Evolutionary conservation across 30 jellyfish, hydroid and myxozoan genomes (phyloP).

Genomic region (Euphysa ruthae): DNA sequence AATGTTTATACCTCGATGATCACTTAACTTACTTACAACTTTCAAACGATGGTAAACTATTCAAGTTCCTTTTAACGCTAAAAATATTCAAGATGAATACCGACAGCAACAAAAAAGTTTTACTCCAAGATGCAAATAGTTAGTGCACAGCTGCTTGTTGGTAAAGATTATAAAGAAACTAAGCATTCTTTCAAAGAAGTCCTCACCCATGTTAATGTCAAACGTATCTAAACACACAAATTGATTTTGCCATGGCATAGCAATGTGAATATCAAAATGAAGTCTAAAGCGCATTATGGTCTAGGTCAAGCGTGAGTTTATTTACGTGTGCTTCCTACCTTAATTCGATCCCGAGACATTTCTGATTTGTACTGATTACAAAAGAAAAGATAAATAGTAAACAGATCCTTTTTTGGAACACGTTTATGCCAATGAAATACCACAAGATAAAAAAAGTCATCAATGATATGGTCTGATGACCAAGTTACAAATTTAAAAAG

Average conservation of each 20-base stretch:
- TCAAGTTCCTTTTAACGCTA: no score
- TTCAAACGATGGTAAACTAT: no score
- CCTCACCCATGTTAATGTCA: slow-evolving; percentile 9
- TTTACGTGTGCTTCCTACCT: slow-evolving; percentile 6
- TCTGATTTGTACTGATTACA: slow-evolving; percentile 17
- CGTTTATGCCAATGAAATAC: no score
- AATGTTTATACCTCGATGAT: no score
- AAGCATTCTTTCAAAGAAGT: background rate
- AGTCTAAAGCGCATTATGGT: slow-evolving; percentile 32
- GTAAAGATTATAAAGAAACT: background rate
- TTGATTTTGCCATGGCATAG: slow-evolving; percentile 36
- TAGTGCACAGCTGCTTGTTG: no score
- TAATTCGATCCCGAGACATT: slow-evolving; percentile 5
- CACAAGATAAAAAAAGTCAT: no score
- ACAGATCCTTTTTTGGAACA: slow-evolving; percentile 15
- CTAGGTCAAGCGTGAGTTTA: slow-evolving; percentile 5
- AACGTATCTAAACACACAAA: slow-evolving; percentile 11
- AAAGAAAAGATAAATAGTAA: slow-evolving; percentile 12
- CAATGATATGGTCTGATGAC: slow-evolving; percentile 42
- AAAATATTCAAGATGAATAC: no score
- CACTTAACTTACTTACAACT: no score
- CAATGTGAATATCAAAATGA: slow-evolving; percentile 38
- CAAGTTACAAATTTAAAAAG: slow-evolving; percentile 22
- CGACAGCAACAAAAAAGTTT: no score
- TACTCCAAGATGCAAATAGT: no score